Percentiles rank a stretch among this genome's conserved stretches.
phyloP scores from a whole-genome alignment of 2,797 vertebrate species.

The Tarsius wallacei region DNA sequence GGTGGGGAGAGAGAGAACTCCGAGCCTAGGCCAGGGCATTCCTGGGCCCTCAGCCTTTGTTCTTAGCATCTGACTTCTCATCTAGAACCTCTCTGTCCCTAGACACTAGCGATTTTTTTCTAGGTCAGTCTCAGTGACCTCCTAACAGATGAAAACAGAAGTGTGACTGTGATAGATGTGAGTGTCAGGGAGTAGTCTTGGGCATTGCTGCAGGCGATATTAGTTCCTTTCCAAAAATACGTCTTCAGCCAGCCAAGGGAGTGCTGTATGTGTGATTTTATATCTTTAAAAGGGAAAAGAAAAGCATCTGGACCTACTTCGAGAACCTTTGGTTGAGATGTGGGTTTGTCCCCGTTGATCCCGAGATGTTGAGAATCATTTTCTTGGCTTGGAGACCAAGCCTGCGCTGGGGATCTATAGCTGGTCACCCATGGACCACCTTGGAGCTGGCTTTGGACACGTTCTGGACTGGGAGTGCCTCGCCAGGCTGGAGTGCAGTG shows the following conservation, averaged over 20 bases:
- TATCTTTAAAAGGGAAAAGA: neutral
- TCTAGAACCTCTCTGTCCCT: neutral
- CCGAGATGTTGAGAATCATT: neutral
- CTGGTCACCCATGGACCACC: neutral
- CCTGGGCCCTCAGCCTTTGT: neutral
- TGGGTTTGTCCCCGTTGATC: neutral
- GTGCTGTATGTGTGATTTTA: neutral
- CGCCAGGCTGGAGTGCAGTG: too few relatives aligned
- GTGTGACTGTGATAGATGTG: neutral
- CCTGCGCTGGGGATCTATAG: neutral
- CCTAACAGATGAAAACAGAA: neutral
- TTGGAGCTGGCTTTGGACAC: neutral
- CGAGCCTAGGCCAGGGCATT: neutral
- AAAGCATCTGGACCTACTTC: neutral
- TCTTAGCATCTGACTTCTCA: neutral
- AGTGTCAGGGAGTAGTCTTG: neutral
- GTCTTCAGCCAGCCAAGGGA: neutral
- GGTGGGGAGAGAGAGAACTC: neutral
- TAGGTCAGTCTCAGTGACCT: neutral
- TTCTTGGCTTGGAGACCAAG: neutral
- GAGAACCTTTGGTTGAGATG: neutral
- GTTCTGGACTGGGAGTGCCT: neutral
- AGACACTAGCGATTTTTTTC: neutral
- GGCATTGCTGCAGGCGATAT: neutral
- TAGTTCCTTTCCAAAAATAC: slow-evolving; percentile 34